A percentile compares a stretch with the other conserved stretches of the same genome.
phyloP scores from a whole-genome alignment of 2,113 vertebrate genomes.

The Nothocercus julius region DNA sequence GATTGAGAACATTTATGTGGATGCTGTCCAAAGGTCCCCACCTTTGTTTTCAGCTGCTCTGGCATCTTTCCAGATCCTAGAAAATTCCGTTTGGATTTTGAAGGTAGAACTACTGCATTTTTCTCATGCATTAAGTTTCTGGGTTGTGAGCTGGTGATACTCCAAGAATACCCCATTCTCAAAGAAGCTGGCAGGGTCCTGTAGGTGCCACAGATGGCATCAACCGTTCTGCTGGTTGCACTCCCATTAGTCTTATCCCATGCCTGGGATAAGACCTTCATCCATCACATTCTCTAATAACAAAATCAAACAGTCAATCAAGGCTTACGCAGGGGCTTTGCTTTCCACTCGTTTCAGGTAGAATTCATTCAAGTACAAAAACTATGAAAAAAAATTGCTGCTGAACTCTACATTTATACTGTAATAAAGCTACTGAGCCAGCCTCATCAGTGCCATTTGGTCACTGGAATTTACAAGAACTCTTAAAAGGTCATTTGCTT shows the following conservation, averaged over 20 bases:
- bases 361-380: neutral
- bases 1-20: neutral
- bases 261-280: neutral
- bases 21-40: neutral
- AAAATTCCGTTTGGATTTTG: neutral
- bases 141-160: neutral
- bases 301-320: neutral
- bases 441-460: neutral
- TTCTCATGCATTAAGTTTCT: neutral
- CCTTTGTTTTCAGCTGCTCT: neutral
- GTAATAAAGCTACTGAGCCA: neutral
- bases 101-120: neutral
- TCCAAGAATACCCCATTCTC: neutral
- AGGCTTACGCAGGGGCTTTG: neutral
- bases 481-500: neutral
- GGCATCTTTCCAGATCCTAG: neutral
- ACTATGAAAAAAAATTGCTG: conserved; percentile 32
- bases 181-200: neutral
- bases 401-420: neutral
- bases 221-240: neutral
- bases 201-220: neutral
- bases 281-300: neutral
- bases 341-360: neutral
- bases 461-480: neutral
- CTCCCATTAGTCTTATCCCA: neutral